Evolutionary conservation across 2,888 invertebrate genomes (phyloP).

Genomic region (Ophion ventricosus): DNA sequence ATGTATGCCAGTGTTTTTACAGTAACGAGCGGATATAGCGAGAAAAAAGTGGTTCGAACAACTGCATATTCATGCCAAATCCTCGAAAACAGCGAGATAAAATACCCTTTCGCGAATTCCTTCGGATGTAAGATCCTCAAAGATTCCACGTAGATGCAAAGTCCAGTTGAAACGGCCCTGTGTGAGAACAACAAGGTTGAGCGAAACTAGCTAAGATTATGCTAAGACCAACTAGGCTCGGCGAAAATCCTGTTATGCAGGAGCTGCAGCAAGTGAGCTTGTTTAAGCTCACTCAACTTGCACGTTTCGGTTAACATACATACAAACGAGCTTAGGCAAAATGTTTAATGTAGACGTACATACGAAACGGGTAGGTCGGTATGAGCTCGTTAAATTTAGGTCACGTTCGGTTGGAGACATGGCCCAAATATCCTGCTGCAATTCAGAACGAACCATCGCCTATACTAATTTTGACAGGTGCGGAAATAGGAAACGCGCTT

Average conservation of each 20-base stretch:
- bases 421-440: constrained; percentile 8
- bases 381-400: not conserved
- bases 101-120: not conserved
- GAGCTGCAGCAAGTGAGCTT: not conserved
- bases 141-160: not conserved
- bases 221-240: not conserved
- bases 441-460: constrained; percentile 3
- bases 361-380: not conserved
- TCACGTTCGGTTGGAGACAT: not conserved
- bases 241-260: not conserved
- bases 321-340: not conserved
- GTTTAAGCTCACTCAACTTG: not conserved
- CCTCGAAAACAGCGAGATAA: not conserved
- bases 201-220: not conserved
- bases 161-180: not conserved
- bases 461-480: constrained; percentile 20
- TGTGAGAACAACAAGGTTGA: not conserved
- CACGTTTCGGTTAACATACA: not conserved
- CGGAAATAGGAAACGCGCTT: constrained; percentile 16
- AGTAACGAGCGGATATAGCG: not conserved
- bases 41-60: not conserved
- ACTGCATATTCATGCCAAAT: not conserved
- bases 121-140: not conserved
- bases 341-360: not conserved
- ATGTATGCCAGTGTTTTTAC: constrained; percentile 13